These are phyloP conservation scores for Ceraclea dissimilis DNA, from an alignment of 2,888 invertebrate genomes.

Conservation along the genomic window DNA sequence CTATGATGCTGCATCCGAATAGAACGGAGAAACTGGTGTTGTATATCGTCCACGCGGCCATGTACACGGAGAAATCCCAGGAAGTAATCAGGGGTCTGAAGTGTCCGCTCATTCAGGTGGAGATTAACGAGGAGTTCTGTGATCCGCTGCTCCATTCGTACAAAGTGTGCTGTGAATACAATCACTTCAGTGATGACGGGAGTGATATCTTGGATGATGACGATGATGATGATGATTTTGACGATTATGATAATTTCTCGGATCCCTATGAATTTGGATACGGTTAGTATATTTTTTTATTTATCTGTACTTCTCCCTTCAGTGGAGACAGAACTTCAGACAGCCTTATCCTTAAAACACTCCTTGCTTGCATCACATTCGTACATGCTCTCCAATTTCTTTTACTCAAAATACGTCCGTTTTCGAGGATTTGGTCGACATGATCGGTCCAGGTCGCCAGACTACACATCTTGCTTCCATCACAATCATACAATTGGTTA, in stretches of 20 bases:
- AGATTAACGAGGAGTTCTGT: slow-evolving; percentile 11
- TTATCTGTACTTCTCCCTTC: too few species aligned
- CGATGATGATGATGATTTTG: not conserved
- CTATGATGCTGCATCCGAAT: slow-evolving; percentile 12
- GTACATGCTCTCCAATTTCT: too few species aligned
- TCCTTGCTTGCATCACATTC: too few species aligned
- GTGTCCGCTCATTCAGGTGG: slow-evolving; percentile 8
- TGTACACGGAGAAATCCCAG: slow-evolving; percentile 9
- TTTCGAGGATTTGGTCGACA: too few species aligned
- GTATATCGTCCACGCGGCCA: slow-evolving; percentile 8
- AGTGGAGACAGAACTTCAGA: too few species aligned
- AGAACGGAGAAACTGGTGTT: slow-evolving; percentile 9
- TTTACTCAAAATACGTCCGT: too few species aligned
- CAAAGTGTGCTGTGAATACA: slow-evolving; percentile 8
- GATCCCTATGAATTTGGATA: not conserved
- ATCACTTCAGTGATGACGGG: not conserved
- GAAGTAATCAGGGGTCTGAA: slow-evolving; percentile 8
- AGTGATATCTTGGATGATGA: not conserved
- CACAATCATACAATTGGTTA: too few species aligned
- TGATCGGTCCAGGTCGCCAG: too few species aligned
- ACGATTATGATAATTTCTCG: not conserved
- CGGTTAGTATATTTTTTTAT: not conserved
- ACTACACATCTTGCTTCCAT: too few species aligned
- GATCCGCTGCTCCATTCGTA: slow-evolving; percentile 9
- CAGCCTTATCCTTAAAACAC: too few species aligned